Evolutionary conservation across 2,797 vertebrate species (phyloP), one percentile per base, ranked within the genome.

Genomic region (Cygnus olor): DNA sequence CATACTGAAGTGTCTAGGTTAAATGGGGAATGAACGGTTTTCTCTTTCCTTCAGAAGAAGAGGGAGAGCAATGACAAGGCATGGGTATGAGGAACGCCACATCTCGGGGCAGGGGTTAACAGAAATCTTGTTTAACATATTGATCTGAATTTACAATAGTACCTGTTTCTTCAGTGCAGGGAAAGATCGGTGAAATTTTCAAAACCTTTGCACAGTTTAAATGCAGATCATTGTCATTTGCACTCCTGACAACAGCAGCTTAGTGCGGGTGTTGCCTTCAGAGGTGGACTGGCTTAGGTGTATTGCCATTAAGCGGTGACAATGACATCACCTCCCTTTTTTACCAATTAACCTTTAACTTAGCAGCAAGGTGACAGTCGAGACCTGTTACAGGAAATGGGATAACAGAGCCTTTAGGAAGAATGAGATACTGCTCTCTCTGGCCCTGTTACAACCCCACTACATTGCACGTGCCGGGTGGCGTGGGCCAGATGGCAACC

Each of bases 31-130:
- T 7, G 9, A 24, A 38, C 2, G 3, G 36, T 17, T 84, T 79
- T 58, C 10, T 20, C 53, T 34, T 54, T 40, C 65, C 51, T 71
- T 27, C 40, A 28, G 64, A 8, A 51, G 19, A 65, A 58, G 56
- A n/a, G 20, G n/a, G 38, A 74, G 32, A 56, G 54, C 20, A 16
- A 54, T 2, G 34, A 19, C 45, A 45, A 60, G 72, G 53, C 53
- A 12, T 3, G 2, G 20, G 6, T 7, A 32, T 14, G 30, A 24
- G 34, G 11, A 8, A 20, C 30, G 1, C 4, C 0, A 40, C 3
- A 0, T 6, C 54, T 66, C 5, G 0, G 38, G 61, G 40, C 38
- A 63, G 45, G 14, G 42, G 17, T 19, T 64, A 34, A 13, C 27
- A 77, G 27, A 34, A 49, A 49, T 60, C 49, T 64, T 27, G 10